Evolutionary conservation across 2,797 vertebrate species (phyloP), one percentile per base, ranked within the genome.

Genomic region (Triplophysa yarkandensis): DNA sequence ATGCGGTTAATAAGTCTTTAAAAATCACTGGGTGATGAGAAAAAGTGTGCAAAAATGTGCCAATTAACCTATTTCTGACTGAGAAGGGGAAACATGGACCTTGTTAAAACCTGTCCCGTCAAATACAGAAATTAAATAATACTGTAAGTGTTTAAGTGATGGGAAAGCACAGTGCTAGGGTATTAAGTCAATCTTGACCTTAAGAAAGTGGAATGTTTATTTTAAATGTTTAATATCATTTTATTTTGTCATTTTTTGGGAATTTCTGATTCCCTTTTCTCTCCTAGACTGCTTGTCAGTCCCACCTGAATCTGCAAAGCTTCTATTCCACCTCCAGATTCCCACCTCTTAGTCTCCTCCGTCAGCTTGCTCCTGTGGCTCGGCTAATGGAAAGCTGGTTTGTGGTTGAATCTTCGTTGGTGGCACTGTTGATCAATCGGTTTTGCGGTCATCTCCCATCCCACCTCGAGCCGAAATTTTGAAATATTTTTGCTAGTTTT

Each of bases 401-500:
- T 71, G 57, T 44, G 54, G 65, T 65, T 71, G 17, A 68, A 74
- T 34, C 58, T 67, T 52, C 4, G 10, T 25, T n/a, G 63, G 39
- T 50, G 44, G 30, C 17, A 50, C 41, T 19, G 77, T 76, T 76
- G 72, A n/a, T 19, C 32, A 2, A 28, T 19, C 3, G 2, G 62
- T 13, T 32, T 41, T 44, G 28, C 34, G 41, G 46, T 32, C 30
- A 27, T 57, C 21, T 16, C 43, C 25, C 41, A 28, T 52, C 34
- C 14, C 48, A 58, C 14, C 64, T 74, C 44, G 27, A 73, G 25
- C 61, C 66, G 10, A 71, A 76, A 81, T 65, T 81, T 69, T 52
- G 52, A 82, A 83, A 64, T 72, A 52, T n/a, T 21, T 34, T 10
- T 68, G 60, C 8, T 17, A 32, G 80, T 84, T 10, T 69, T 16